Base-by-base conservation (phyloP, 2,797 vertebrate genomes). In the Fringilla coelebs region DNA sequence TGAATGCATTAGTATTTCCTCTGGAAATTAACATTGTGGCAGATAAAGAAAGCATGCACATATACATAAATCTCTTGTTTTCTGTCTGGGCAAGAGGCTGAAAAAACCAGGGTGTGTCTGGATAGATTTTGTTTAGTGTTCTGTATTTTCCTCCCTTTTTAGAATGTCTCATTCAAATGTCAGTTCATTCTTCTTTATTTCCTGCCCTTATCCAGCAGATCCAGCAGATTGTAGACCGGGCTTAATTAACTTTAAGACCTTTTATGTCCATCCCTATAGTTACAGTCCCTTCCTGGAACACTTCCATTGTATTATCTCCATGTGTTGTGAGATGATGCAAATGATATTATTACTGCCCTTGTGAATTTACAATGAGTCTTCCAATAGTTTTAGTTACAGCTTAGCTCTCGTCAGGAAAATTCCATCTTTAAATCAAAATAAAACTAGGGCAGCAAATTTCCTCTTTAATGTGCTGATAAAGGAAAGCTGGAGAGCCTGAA, bases 161-260 rank as follows among this genome's bases (percentile, higher is more conserved):
- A 40, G 83, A 92, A 86, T 26, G 18, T 63, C 72, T 89, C 34
- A 91, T 91, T 93, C 85, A 94, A 96, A 96, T 88, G 82, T 82
- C 94, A 88, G 55, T 81, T 93, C 74, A 96, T 96, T 97, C 80
- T 97, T 96, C 77, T 85, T 63, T 85, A 8, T 92, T 96, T 97
- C 96, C 94, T 95, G 92, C 48, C 57, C 55, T 84, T 94, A 76
- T 86, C 90, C 79, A 94, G 24, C 70, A 70, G 70, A 41, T 63
- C 52, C 52, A 55, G 52, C 19, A 55, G 32, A 55, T 88, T 89
- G 67, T 79, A 91, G 82, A 81, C 60, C 82, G 78, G 43, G 43
- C 55, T 87, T 92, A 91, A 94, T 97, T 94, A 93, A 84, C 79
- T 91, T 93, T 72, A 54, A 78, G 91, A 89, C 89, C 85, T 94